Base-by-base conservation (phyloP, 2,113 vertebrate genomes). In the Nipponia nippon region DNA sequence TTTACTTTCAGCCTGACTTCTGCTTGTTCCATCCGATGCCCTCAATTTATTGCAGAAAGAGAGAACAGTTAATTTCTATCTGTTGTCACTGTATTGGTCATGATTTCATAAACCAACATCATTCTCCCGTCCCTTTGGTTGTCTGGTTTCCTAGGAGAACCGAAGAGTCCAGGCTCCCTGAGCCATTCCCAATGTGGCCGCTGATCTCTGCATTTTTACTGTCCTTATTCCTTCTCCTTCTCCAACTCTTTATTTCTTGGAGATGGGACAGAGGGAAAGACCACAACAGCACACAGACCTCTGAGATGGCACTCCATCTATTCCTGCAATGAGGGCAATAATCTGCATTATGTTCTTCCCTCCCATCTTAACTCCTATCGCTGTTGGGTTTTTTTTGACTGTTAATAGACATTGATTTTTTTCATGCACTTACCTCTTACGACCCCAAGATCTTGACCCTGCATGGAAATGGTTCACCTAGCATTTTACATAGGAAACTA, bases 101-200 rank as follows among this genome's bases (percentile, higher is more conserved):
- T 26, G 42, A 25, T 49, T n/a, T 42, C 16, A n/a, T 55, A 72
- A 65, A 7, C 23, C 19, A 38, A 10, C 17, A 9, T 44, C 26
- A 10, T 44, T 82, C 17, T 40, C 6, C 12, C 1, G 0, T 59
- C 70, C 21, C 36, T 83, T 59, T 46, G 16, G 38, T 23, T 52
- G 9, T 49, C 36, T 34, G 18, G 18, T 34, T 76, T 83, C 27
- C 22, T 36, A 10, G 12, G 61, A 32, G 27, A 40, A 49, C 13
- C 3, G 5, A 6, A 5, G 42, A 46, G 13, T 46, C 15, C 32
- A 22, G 23, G 27, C 27, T 38, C 27, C 34, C 46, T 0, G 4
- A 25, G 19, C 36, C 1, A 0, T 52, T 66, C 44, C 32, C 8
- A 1, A 8, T 49, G 29, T n/a, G 25, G 29, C 29, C 1, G 3